A percentile compares a stretch with the other conserved stretches of the same genome.
Evolutionary conservation across 2,797 vertebrate species (phyloP).

Genomic region (Spinus olivaceus): DNA sequence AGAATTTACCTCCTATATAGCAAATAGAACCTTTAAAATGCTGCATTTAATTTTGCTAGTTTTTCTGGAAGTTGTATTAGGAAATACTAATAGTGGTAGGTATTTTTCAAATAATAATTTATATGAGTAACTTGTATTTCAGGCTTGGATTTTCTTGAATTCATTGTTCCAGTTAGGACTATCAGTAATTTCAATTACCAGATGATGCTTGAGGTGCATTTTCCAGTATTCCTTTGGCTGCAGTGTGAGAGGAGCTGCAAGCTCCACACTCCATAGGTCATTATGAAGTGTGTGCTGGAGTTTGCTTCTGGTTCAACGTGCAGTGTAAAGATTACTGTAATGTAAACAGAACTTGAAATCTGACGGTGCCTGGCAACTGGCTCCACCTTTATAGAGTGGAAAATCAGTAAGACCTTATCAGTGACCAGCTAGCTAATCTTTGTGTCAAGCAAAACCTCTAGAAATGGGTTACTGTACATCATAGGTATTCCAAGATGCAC

Average conservation of each 20-base stretch:
- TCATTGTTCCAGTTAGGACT: background rate
- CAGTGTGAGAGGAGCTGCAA: background rate
- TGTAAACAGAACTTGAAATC: background rate
- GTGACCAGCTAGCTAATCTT: background rate
- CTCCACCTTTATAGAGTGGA: background rate
- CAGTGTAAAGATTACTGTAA: slow-evolving; percentile 16
- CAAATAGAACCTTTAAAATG: background rate
- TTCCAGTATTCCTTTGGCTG: background rate
- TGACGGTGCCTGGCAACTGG: slow-evolving; percentile 16
- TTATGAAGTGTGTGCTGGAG: background rate
- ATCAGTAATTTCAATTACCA: background rate
- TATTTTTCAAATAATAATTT: background rate
- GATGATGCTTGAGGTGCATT: background rate
- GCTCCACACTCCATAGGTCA: background rate
- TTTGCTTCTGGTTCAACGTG: slow-evolving; percentile 34
- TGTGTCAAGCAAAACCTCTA: background rate
- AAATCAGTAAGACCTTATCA: background rate
- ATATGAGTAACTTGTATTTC: background rate
- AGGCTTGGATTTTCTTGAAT: background rate
- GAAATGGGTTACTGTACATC: background rate
- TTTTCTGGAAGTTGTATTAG: background rate
- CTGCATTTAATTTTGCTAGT: background rate
- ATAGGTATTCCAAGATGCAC: background rate
- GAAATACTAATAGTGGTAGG: background rate
- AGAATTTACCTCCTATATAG: background rate